phyloP scores from a whole-genome alignment of 2,113 vertebrate genomes.

The Ptyas mucosa region DNA sequence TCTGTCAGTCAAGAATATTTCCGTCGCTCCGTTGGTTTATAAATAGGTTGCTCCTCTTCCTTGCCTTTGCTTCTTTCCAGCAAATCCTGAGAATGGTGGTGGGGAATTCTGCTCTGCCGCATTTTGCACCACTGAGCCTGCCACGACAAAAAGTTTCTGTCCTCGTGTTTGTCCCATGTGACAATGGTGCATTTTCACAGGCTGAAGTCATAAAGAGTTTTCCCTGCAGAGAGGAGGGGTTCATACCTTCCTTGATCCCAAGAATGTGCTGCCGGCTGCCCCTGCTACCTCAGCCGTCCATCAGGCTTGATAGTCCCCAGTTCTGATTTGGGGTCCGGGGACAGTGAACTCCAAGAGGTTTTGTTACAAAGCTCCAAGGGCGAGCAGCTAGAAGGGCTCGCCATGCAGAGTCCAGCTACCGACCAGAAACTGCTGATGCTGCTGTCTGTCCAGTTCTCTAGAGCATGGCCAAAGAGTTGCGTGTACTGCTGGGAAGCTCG shows the following conservation, averaged over 20 bases:
- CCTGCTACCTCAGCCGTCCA: slow-evolving; percentile 94
- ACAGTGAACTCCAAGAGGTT: slow-evolving; percentile 90
- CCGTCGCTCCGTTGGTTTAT: background rate
- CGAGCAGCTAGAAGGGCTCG: slow-evolving; percentile 71
- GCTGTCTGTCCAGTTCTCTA: slow-evolving; percentile 85
- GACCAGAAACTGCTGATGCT: slow-evolving; percentile 83
- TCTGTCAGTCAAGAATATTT: background rate
- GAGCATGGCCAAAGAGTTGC: slow-evolving; percentile 74
- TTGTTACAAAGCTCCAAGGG: slow-evolving; percentile 77
- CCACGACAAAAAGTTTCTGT: background rate
- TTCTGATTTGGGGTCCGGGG: slow-evolving; percentile 94
- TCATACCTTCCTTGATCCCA: slow-evolving; percentile 29
- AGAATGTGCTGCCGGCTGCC: slow-evolving; percentile 10
- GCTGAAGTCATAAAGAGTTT: slow-evolving; percentile 14
- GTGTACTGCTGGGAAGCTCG: slow-evolving; percentile 67
- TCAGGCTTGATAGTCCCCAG: slow-evolving; percentile 84
- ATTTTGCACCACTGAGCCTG: background rate
- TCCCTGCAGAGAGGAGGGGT: background rate
- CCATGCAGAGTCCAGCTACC: slow-evolving; percentile 71
- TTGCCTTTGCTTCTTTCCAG: background rate
- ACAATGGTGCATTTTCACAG: slow-evolving; percentile 51
- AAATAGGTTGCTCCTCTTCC: background rate
- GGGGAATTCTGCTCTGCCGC: background rate
- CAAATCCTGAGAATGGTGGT: slow-evolving; percentile 14
- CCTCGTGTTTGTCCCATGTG: background rate